Evolutionary conservation across 2,888 invertebrate genomes (phyloP).

Genomic region (Plagodis pulveraria): DNA sequence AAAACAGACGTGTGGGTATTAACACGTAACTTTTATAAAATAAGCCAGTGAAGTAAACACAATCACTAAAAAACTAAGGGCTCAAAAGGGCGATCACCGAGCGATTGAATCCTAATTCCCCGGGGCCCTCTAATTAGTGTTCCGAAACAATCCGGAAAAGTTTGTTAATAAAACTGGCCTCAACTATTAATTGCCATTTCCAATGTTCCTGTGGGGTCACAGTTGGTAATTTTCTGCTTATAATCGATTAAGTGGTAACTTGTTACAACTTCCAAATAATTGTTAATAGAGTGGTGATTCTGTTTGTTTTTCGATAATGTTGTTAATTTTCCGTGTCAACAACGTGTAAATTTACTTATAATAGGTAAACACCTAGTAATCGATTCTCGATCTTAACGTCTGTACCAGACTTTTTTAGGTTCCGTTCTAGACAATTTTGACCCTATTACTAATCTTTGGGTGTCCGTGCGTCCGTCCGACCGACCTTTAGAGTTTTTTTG

Average conservation of each 20-base stretch:
- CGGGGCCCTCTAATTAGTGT: slow-evolving; percentile 52
- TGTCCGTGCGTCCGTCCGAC: no score
- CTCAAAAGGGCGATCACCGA: slow-evolving; percentile 35
- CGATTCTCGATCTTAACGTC: no score
- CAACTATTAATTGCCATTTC: slow-evolving; percentile 57
- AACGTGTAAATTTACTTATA: no score
- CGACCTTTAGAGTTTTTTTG: no score
- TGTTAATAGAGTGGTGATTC: no score
- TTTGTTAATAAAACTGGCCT: slow-evolving; percentile 55
- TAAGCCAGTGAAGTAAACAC: slow-evolving; percentile 1
- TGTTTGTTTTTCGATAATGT: no score
- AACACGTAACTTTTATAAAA: not conserved
- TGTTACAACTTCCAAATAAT: not conserved
- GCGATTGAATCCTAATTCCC: slow-evolving; percentile 43
- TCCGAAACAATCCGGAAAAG: slow-evolving; percentile 53
- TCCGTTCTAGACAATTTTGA: no score
- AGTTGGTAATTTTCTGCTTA: slow-evolving; percentile 3
- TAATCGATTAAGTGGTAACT: slow-evolving; percentile 4
- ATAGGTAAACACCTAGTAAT: no score
- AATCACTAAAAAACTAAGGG: slow-evolving; percentile 16
- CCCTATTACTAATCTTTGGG: no score
- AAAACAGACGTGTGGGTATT: no score
- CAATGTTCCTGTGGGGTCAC: slow-evolving; percentile 32
- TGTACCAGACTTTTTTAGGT: no score
- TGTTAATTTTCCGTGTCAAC: no score